Evolutionary conservation across 2,888 invertebrate species (phyloP).

Genomic region (Carpatolechia fugitivella): DNA sequence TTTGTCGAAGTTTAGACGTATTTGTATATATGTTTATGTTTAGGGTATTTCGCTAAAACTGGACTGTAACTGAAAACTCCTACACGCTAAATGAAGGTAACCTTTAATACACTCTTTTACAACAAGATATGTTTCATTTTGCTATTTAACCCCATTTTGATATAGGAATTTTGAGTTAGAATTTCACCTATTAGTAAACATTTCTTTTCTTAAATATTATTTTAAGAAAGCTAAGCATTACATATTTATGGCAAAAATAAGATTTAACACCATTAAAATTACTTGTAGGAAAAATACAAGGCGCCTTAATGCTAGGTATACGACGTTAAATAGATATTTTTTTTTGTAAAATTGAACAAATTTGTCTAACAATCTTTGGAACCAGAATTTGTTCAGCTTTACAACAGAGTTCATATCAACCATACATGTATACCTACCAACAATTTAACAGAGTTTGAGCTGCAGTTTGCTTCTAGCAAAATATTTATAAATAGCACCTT

Average conservation of each 20-base stretch:
- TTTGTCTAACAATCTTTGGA: neutral
- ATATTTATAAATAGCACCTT: slow-evolving; percentile 18
- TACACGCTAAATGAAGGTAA: slow-evolving; percentile 24
- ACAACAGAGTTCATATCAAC: neutral
- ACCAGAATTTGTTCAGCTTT: neutral
- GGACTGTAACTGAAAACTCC: slow-evolving; percentile 1
- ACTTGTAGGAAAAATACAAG: slow-evolving; percentile 2
- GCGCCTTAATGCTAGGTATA: neutral
- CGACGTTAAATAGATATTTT: neutral
- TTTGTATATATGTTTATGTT: neutral
- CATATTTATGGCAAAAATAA: neutral
- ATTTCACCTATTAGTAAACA: neutral
- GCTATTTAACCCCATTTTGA: slow-evolving; percentile 27
- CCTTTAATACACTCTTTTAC: slow-evolving; percentile 29
- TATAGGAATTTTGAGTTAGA: slow-evolving; percentile 25
- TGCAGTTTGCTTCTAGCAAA: slow-evolving; percentile 17
- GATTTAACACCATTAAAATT: slow-evolving; percentile 12
- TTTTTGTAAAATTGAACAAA: neutral
- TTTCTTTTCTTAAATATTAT: neutral
- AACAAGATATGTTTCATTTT: slow-evolving; percentile 35
- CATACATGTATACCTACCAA: neutral
- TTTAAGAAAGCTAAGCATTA: slow-evolving; percentile 13
- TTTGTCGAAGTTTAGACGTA: neutral
- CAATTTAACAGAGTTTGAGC: slow-evolving; percentile 6
- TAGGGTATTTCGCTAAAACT: neutral